phyloP scores from a whole-genome alignment of 2,113 vertebrate genomes.

The Rhinolophus ferrumequinum region DNA sequence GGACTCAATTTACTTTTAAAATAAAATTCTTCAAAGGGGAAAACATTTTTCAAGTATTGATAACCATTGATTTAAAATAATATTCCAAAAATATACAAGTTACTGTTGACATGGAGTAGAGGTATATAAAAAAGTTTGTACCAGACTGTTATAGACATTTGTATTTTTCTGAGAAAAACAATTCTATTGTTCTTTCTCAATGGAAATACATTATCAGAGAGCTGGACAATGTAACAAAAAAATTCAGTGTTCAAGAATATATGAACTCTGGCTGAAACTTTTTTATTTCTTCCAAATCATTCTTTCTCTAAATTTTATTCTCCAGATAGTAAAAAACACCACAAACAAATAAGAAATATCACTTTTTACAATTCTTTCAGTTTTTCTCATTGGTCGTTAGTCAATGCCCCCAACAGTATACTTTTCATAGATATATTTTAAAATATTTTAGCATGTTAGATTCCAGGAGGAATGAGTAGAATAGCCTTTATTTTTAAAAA shows the following conservation, averaged over 20 bases:
- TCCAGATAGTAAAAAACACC: constrained; percentile 4
- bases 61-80: background rate
- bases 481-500: background rate
- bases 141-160: background rate
- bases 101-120: background rate
- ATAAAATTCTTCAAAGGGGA: background rate
- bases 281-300: constrained; percentile 20
- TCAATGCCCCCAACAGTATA: background rate
- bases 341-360: background rate
- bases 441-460: constrained; percentile 32
- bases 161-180: background rate
- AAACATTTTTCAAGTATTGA: background rate
- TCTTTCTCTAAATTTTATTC: background rate
- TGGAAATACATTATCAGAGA: background rate
- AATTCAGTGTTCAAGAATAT: background rate
- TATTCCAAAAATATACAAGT: background rate
- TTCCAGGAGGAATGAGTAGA: background rate
- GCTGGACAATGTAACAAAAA: constrained; percentile 32
- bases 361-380: background rate
- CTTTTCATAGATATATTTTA: constrained; percentile 25
- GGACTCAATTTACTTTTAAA: background rate
- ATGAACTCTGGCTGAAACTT: background rate
- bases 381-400: background rate
- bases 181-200: background rate
- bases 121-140: background rate